Evolutionary conservation across 2,888 invertebrate species (phyloP).

Genomic region (Julus scanicus): DNA sequence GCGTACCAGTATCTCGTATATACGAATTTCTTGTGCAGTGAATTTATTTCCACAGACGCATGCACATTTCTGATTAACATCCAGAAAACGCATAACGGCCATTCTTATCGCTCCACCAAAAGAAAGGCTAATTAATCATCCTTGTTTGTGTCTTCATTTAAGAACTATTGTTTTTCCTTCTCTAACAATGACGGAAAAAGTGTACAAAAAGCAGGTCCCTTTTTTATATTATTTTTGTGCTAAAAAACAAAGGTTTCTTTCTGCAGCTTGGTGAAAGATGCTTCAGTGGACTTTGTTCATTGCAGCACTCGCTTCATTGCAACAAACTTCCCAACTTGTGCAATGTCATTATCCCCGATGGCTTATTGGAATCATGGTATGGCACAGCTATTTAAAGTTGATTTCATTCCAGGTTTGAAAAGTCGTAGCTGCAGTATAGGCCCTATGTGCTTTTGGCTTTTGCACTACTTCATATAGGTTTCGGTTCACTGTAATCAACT

Average conservation of each 20-base stretch:
- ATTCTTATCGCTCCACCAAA: neutral
- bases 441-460: too few relatives aligned
- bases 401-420: neutral
- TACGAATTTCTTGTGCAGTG: neutral
- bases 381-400: neutral
- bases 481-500: neutral
- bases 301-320: neutral
- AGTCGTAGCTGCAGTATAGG: neutral
- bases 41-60: conserved; percentile 22
- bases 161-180: neutral
- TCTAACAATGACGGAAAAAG: neutral
- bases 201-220: neutral
- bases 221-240: neutral
- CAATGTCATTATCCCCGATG: neutral
- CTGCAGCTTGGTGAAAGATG: too few relatives aligned
- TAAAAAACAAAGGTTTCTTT: neutral
- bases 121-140: neutral
- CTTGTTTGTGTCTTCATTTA: neutral
- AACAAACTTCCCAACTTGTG: neutral
- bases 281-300: neutral
- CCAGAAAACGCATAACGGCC: neutral
- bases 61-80: conserved; percentile 15
- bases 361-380: neutral
- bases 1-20: neutral
- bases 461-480: neutral